These are phyloP conservation scores for Rhagologus leucostigma DNA, from an alignment of 2,113 vertebrate species.

Conservation along the genomic window DNA sequence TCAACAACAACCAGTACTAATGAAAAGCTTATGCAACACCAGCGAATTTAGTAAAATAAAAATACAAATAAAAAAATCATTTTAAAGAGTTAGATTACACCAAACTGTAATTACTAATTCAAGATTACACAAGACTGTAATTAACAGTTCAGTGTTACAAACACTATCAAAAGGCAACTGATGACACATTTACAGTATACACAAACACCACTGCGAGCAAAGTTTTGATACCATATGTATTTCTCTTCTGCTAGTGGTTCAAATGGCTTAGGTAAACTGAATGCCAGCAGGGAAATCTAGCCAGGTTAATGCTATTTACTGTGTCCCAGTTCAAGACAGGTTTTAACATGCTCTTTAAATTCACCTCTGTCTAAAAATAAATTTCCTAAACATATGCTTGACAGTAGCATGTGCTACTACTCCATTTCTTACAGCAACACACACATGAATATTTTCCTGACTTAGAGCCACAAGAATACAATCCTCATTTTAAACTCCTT, in stretches of 20 bases:
- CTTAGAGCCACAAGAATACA: not conserved
- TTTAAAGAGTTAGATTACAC: not conserved
- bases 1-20: constrained; percentile 60
- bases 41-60: not conserved
- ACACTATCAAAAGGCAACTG: not conserved
- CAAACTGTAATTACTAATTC: not conserved
- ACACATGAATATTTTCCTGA: not conserved
- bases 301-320: not conserved
- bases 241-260: not conserved
- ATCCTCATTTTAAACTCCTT: not conserved
- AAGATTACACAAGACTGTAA: not conserved
- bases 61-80: not conserved
- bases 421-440: not conserved
- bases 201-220: not conserved
- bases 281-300: not conserved
- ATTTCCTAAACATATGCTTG: not conserved
- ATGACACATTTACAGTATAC: not conserved
- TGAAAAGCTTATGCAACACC: constrained; percentile 65
- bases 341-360: not conserved
- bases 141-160: not conserved
- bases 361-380: not conserved
- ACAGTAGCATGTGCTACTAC: not conserved
- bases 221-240: not conserved
- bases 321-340: not conserved
- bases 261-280: not conserved